These are phyloP conservation scores for Garrulus glandarius DNA, from an alignment of 2,797 vertebrate species.

Conservation along the genomic window DNA sequence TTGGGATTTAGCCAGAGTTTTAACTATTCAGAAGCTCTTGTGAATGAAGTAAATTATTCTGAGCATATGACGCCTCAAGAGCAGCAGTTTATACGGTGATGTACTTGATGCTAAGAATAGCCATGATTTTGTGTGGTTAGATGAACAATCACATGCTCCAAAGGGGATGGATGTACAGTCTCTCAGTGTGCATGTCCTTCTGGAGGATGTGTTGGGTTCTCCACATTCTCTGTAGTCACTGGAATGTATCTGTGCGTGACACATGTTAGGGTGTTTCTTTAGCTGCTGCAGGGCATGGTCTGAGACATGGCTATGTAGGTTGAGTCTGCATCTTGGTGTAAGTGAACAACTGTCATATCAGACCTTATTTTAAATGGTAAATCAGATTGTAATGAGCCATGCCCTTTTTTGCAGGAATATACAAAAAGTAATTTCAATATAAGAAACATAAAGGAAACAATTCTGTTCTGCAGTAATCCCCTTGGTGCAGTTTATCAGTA, in stretches of 20 bases:
- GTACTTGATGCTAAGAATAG: slow-evolving; percentile 7
- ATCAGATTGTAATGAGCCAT: background rate
- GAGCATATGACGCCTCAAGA: background rate
- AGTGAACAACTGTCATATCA: background rate
- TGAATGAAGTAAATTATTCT: slow-evolving; percentile 12
- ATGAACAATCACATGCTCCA: background rate
- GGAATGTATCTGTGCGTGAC: background rate
- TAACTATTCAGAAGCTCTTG: slow-evolving; percentile 30
- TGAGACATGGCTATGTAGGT: background rate
- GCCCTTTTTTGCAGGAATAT: background rate
- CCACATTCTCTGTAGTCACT: background rate
- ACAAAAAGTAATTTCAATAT: background rate
- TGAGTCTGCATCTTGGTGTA: background rate
- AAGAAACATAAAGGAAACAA: background rate
- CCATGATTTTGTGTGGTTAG: background rate
- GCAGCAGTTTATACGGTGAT: slow-evolving; percentile 2
- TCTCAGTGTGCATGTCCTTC: background rate
- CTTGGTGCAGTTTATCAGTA: background rate
- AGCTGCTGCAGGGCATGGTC: background rate
- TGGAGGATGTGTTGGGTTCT: background rate
- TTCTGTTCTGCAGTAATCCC: background rate
- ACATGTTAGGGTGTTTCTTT: background rate
- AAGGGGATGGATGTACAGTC: background rate
- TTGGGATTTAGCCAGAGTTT: slow-evolving; percentile 7
- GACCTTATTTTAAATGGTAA: background rate